A percentile compares a stretch with the other conserved stretches of the same genome.
Evolutionary conservation across 2,113 vertebrate species (phyloP).

Genomic region (Anseranas semipalmata): DNA sequence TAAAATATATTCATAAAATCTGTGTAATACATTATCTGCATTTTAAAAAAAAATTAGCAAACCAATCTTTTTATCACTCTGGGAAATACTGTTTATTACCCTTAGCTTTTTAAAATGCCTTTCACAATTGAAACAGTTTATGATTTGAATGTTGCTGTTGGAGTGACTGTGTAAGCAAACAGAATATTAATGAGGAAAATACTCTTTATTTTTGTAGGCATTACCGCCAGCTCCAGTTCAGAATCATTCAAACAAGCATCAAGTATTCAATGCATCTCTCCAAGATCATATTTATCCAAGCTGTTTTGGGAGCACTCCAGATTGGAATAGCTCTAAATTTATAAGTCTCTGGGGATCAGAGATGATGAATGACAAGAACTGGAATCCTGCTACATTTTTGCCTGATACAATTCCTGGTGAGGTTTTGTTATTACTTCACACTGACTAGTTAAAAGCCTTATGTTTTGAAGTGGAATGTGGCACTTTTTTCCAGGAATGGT

Average conservation of each 20-base stretch:
- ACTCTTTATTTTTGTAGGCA: conserved; percentile 79
- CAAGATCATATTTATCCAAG: conserved; percentile 96
- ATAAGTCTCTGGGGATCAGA: conserved; percentile 96
- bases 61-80: neutral
- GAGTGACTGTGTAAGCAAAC: conserved; percentile 34
- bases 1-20: neutral
- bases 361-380: conserved; percentile 94
- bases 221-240: conserved; percentile 88
- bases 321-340: conserved; percentile 96
- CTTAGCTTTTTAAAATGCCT: neutral
- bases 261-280: conserved; percentile 90
- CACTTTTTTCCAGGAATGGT: neutral
- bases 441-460: conserved; percentile 23
- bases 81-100: neutral
- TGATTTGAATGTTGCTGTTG: conserved; percentile 32
- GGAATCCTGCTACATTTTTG: conserved; percentile 91
- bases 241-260: conserved; percentile 92
- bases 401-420: conserved; percentile 94
- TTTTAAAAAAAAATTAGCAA: neutral
- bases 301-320: conserved; percentile 89
- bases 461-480: neutral
- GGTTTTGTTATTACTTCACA: conserved; percentile 57
- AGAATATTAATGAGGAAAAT: conserved; percentile 66
- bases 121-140: neutral
- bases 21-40: neutral